These are phyloP conservation scores for Eupithecia pulchellata DNA, from an alignment of 2,888 invertebrate species.

Conservation along the genomic window DNA sequence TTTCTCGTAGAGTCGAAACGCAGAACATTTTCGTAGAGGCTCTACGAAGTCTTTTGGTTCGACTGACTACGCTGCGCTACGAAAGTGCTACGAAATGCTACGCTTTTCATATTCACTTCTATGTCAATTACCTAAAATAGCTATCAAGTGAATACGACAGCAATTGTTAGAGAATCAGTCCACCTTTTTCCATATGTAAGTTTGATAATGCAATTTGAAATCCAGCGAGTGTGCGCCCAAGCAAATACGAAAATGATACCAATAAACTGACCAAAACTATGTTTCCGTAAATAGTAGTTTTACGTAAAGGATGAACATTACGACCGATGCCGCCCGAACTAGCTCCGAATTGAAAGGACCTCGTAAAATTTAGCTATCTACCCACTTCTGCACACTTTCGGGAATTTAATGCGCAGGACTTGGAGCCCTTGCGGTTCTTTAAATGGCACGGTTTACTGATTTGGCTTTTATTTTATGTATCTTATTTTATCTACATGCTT, in stretches of 20 bases:
- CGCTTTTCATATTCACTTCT: background rate
- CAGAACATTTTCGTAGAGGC: background rate
- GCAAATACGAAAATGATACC: background rate
- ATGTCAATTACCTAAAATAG: no score
- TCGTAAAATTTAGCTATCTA: conserved; percentile 43
- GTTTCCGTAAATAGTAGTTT: conserved; percentile 28
- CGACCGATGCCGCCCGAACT: conserved; percentile 41
- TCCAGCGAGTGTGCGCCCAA: no score
- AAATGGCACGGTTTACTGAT: no score
- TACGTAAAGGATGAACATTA: conserved; percentile 35
- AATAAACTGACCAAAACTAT: conserved; percentile 16
- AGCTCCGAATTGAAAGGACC: conserved; percentile 40
- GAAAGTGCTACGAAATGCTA: background rate
- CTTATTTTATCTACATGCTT: no score
- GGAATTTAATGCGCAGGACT: conserved; percentile 31
- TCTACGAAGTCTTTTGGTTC: background rate
- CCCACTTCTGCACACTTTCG: conserved; percentile 29
- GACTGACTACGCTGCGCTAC: background rate
- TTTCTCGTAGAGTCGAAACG: no score
- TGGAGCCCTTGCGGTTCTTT: background rate
- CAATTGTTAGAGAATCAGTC: no score
- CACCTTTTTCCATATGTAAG: no score
- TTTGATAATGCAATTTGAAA: no score
- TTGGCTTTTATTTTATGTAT: no score
- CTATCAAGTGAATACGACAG: no score